Percentiles rank a stretch among this genome's conserved stretches.
Conservation (phyloP, 2,113 vertebrate species). For the Machaerirhynchus nigripectus region DNA sequence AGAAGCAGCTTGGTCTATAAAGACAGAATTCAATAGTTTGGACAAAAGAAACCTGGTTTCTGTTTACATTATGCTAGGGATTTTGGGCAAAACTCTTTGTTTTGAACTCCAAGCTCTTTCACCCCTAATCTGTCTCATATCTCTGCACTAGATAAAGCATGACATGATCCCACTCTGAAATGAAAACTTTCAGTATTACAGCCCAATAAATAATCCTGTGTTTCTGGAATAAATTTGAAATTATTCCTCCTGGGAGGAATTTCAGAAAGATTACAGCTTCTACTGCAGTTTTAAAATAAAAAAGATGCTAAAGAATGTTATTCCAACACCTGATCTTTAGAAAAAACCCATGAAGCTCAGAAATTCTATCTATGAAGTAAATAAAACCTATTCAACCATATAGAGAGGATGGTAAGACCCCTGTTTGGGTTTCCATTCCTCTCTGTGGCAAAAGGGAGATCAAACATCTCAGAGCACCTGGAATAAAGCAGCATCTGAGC, state of each 20-base stretch:
- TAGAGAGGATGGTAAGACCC: not conserved
- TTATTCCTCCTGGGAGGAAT: not conserved
- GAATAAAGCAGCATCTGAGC: not conserved
- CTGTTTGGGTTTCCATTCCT: not conserved
- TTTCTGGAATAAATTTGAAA: not conserved
- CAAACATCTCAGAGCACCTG: rapidly evolving
- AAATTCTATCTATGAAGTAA: not conserved
- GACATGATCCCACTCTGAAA: not conserved
- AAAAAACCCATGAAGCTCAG: not conserved
- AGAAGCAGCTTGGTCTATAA: not conserved
- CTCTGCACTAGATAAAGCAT: not conserved
- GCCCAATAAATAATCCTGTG: not conserved
- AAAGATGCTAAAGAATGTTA: not conserved
- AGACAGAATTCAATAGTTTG: not conserved
- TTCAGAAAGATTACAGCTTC: not conserved
- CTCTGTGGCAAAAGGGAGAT: not conserved
- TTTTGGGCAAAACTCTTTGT: not conserved
- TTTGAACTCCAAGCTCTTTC: not conserved
- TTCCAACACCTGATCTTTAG: not conserved
- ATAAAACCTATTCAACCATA: not conserved
- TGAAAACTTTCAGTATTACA: not conserved
- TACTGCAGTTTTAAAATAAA: not conserved
- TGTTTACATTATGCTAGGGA: not conserved
- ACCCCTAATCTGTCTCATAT: not conserved
- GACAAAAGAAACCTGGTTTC: not conserved